These are phyloP conservation scores for Axea sp. DNA, from an alignment of 2,888 invertebrate genomes.

Conservation along the genomic window DNA sequence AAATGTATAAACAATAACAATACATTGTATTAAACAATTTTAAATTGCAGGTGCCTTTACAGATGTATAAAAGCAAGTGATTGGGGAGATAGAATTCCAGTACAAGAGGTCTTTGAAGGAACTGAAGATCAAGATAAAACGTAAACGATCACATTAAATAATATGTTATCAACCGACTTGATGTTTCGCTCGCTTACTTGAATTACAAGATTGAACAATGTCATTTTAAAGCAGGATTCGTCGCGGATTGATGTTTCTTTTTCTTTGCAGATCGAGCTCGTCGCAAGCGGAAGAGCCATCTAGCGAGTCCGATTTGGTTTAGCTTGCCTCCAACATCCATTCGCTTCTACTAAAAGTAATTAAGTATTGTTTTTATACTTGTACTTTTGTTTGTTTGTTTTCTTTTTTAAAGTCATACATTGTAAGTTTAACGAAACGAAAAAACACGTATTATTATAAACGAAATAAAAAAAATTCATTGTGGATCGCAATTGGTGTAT, in stretches of 20 bases:
- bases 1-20: background rate
- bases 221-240: slow-evolving; percentile 40
- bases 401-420: background rate
- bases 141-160: slow-evolving; percentile 49
- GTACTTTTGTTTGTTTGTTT: too few species aligned
- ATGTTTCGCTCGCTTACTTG: slow-evolving; percentile 46
- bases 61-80: slow-evolving; percentile 86
- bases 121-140: slow-evolving; percentile 48
- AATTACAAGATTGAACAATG: slow-evolving; percentile 54
- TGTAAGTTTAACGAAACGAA: slow-evolving; percentile 2
- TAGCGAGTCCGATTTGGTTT: slow-evolving; percentile 30
- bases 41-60: slow-evolving; percentile 82
- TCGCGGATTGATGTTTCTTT: slow-evolving; percentile 29
- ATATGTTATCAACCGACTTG: slow-evolving; percentile 42
- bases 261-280: slow-evolving; percentile 40
- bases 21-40: slow-evolving; percentile 16
- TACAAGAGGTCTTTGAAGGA: slow-evolving; percentile 64
- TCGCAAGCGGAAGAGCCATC: slow-evolving; percentile 37
- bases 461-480: slow-evolving; percentile 11
- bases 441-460: slow-evolving; percentile 2
- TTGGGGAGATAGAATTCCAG: slow-evolving; percentile 91
- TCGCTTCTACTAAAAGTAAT: slow-evolving; percentile 48
- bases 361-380: slow-evolving; percentile 46
- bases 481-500: background rate
- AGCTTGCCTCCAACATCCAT: slow-evolving; percentile 28